These are phyloP conservation scores for Operophtera brumata DNA, from an alignment of 2,888 invertebrate species.

Conservation along the genomic window DNA sequence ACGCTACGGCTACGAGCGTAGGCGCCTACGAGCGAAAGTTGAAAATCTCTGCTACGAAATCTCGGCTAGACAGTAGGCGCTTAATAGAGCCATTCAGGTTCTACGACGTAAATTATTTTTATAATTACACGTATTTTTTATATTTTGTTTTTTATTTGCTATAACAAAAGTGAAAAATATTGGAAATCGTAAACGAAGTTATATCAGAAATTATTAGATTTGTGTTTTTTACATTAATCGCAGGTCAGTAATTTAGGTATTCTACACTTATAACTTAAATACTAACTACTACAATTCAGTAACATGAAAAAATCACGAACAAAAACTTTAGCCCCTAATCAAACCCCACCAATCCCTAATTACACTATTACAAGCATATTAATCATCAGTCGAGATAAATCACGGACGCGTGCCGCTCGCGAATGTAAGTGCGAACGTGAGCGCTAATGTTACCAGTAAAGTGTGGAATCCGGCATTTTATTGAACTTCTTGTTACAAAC, in stretches of 20 bases:
- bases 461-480: not conserved
- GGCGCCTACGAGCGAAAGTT: conserved; percentile 58
- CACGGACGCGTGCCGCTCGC: conserved; percentile 27
- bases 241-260: no score
- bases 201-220: no score
- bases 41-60: conserved; percentile 56
- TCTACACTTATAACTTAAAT: no score
- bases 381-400: conserved; percentile 68
- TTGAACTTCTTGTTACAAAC: not conserved
- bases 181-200: no score
- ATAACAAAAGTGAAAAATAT: no score
- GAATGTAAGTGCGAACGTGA: conserved; percentile 1
- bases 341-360: conserved; percentile 51
- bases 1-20: conserved; percentile 66
- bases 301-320: not conserved
- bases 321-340: conserved; percentile 17
- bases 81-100: not conserved
- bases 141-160: no score
- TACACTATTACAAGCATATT: conserved; percentile 62
- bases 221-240: no score
- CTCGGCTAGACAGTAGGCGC: conserved; percentile 25
- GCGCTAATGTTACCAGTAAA: not conserved
- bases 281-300: no score
- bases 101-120: not conserved
- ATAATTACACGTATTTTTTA: no score